These are phyloP conservation scores for Desmophyllum pertusum DNA, from an alignment of 92 coral and sea anemone species.

Conservation along the genomic window DNA sequence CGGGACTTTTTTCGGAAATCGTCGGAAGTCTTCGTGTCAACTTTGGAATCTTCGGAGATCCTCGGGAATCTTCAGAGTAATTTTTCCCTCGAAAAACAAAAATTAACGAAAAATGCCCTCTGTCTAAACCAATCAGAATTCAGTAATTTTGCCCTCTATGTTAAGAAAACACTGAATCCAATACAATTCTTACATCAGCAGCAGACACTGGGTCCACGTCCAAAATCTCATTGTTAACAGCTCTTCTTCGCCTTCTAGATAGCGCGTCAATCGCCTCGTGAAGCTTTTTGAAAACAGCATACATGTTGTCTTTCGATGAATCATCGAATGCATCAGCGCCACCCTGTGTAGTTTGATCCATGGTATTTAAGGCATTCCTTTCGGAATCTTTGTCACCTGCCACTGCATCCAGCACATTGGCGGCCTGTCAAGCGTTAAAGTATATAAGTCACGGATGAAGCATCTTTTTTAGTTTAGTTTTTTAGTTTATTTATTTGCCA, in stretches of 20 bases:
- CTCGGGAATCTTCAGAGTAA: background rate
- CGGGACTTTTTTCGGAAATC: too few relatives aligned
- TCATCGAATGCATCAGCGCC: conserved; percentile 41
- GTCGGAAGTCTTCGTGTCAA: too few relatives aligned
- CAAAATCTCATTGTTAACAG: background rate
- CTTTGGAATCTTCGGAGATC: too few relatives aligned
- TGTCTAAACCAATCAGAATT: too few relatives aligned
- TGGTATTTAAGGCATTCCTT: conserved; percentile 35
- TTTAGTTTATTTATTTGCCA: too few relatives aligned
- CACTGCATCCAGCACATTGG: conserved; percentile 40
- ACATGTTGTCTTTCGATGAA: background rate
- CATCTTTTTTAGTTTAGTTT: too few relatives aligned
- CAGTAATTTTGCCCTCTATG: too few relatives aligned
- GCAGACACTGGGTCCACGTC: background rate
- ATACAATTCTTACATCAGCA: background rate
- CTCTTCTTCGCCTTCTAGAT: background rate
- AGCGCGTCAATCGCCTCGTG: too few relatives aligned
- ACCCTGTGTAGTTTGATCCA: conserved; percentile 48
- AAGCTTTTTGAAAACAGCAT: background rate
- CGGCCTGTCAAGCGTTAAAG: conserved; percentile 40
- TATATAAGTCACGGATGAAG: too few relatives aligned
- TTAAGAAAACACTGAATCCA: background rate
- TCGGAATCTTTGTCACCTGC: conserved; percentile 48
- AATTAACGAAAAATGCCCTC: too few relatives aligned
- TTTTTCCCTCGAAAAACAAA: too few relatives aligned